Conservation (phyloP, 2,888 invertebrate species). For the Maniola hyperantus region DNA sequence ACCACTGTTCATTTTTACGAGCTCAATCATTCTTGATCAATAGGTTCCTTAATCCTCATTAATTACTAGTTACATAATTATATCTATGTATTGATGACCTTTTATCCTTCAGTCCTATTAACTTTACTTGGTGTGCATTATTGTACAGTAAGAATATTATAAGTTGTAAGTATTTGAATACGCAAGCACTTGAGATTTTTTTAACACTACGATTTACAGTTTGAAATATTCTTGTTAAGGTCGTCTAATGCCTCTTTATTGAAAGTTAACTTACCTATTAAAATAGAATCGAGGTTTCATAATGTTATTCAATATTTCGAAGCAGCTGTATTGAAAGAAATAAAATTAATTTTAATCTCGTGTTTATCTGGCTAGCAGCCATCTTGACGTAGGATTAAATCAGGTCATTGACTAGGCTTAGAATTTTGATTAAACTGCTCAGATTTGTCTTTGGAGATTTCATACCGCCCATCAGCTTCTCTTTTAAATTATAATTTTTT, state of each 20-base stretch:
- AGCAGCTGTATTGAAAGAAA: neutral
- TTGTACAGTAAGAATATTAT: too few relatives aligned
- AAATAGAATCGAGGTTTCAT: slow-evolving; percentile 2
- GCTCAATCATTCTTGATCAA: too few relatives aligned
- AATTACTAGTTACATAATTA: too few relatives aligned
- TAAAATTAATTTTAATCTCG: slow-evolving; percentile 52
- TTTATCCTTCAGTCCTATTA: too few relatives aligned
- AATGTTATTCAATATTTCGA: slow-evolving; percentile 7
- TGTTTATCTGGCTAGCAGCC: slow-evolving; percentile 60
- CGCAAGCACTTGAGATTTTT: too few relatives aligned
- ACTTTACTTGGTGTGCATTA: too few relatives aligned
- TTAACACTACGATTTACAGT: too few relatives aligned
- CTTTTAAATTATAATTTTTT: neutral
- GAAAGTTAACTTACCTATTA: neutral
- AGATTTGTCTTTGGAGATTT: slow-evolving; percentile 2
- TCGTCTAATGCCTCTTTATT: neutral
- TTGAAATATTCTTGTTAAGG: neutral
- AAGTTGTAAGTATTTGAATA: too few relatives aligned
- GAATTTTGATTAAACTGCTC: slow-evolving; percentile 14
- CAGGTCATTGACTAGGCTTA: slow-evolving; percentile 48
- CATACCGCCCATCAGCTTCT: neutral
- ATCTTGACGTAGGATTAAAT: slow-evolving; percentile 53
- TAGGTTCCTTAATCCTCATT: too few relatives aligned
- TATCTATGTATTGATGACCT: too few relatives aligned
- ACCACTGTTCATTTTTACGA: too few relatives aligned